Percentiles rank a stretch among this genome's conserved stretches.
These are phyloP conservation scores for Orthonychiurus folsomi DNA, from an alignment of 2,888 invertebrate genomes.

Conservation along the genomic window DNA sequence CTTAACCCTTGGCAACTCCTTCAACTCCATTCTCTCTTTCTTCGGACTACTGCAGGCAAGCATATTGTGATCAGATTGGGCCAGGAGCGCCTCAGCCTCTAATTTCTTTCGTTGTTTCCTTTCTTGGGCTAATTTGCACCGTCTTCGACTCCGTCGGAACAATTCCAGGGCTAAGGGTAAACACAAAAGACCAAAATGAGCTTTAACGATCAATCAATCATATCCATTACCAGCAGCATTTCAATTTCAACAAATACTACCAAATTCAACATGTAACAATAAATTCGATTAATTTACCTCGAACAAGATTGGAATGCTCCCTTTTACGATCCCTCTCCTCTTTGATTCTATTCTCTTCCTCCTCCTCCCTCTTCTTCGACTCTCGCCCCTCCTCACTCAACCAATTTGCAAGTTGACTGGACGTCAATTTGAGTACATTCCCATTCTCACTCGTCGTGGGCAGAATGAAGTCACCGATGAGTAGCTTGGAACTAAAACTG, in stretches of 20 bases:
- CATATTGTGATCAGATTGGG: too few species aligned
- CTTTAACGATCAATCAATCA: too few species aligned
- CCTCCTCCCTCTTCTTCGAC: conserved; percentile 20
- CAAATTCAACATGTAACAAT: conserved; percentile 2
- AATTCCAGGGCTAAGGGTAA: conserved; percentile 23
- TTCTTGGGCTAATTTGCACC: conserved; percentile 26
- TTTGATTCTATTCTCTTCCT: conserved; percentile 11
- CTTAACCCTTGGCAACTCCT: conserved; percentile 60
- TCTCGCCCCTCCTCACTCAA: conserved; percentile 25
- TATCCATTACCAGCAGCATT: too few species aligned
- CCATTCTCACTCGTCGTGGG: conserved; percentile 44
- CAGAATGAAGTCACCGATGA: conserved; percentile 86
- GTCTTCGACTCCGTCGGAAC: conserved; percentile 24
- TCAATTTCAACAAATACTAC: background rate
- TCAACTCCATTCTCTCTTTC: conserved; percentile 42
- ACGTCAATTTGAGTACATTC: conserved; percentile 24
- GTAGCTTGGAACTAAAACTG: conserved; percentile 77
- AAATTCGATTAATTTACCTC: conserved; percentile 16
- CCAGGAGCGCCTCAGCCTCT: conserved; percentile 5
- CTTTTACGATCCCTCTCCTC: conserved; percentile 79
- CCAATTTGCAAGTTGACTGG: conserved; percentile 26
- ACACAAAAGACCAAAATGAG: background rate
- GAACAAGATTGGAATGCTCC: conserved; percentile 81
- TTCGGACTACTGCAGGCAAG: too few species aligned
- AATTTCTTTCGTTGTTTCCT: conserved; percentile 22